Base-by-base conservation (phyloP, 2,888 invertebrate species). In the Acutogordius australiensis region DNA sequence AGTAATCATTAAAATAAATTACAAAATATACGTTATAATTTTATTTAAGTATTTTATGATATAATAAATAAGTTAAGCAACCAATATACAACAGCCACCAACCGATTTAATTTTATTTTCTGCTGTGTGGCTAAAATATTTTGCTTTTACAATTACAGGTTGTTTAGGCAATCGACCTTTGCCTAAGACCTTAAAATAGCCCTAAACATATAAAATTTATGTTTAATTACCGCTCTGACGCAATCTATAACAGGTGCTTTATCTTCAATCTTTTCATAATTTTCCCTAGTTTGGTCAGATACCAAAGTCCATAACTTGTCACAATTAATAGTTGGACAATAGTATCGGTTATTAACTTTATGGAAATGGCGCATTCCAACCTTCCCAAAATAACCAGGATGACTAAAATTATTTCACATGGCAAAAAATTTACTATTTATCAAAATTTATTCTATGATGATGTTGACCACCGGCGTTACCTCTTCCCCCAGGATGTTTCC, bases 391-490 rank as follows among this genome's bases (percentile, higher is more conserved):
- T 97, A 99, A 68, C 97, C 97, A 64, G 97, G 97, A 80, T 91
- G 90, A 78, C 66, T 64, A 59, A 44, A 37, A 62, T n/a, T n/a
- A n/a, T n/a, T n/a, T n/a, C n/a, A 57, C 13, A 1, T 23, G 1
- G 30, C 30, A 1, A 29, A 60, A 45, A 28, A 57, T 28, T 44
- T 62, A 70, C 70, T 97, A 99, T 77, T 97, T 99, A 76, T 99
- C 97, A 73, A 87, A 94, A 77, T 99, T 94, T 69, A 97, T 99
- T 72, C 97, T 80, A 74, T 97, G 97, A 71, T 97, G 97, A 74
- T 94, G 94, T 78, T 86, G 82, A 70, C 97, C 97, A 80, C 97
- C 97, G 73, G 94, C 94, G 72, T 97, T 97, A 83, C 97, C 97
- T 70, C 97, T 85, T 80, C 97, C 97, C 72, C 97, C 97, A 70